Evolutionary conservation across 1,140 invertebrate genomes (phyloP).

Genomic region (Drosophila setifemur): DNA sequence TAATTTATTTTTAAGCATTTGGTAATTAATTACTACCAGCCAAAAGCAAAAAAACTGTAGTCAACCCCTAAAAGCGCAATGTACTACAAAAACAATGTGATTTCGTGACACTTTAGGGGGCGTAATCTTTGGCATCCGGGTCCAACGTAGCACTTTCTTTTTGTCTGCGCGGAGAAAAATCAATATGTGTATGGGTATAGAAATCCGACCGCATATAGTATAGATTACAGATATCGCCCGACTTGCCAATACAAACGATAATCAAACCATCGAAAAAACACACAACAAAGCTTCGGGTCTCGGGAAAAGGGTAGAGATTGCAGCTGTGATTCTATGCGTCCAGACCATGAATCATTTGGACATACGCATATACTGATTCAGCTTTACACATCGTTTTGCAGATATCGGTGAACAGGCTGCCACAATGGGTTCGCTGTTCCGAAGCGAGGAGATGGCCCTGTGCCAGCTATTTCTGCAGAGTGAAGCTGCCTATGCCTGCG

Average conservation of each 20-base stretch:
- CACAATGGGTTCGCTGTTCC: constrained; percentile 89
- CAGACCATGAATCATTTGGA: constrained; percentile 15
- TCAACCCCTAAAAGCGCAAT: neutral
- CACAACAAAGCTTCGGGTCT: neutral
- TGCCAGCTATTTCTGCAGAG: constrained; percentile 95
- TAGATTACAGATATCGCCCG: constrained; percentile 28
- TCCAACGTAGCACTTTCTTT: constrained; percentile 49
- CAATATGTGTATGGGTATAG: constrained; percentile 38
- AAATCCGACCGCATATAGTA: constrained; percentile 34
- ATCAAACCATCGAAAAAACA: constrained; percentile 8
- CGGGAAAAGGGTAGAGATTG: constrained; percentile 8
- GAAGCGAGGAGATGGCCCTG: constrained; percentile 93
- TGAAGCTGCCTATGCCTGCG: constrained; percentile 94
- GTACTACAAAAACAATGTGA: neutral
- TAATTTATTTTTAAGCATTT: constrained; percentile 21
- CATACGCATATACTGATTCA: neutral
- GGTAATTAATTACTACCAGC: neutral
- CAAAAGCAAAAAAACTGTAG: neutral
- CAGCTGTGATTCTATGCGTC: neutral
- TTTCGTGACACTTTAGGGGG: neutral
- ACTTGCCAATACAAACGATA: constrained; percentile 7
- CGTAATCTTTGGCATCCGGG: constrained; percentile 11
- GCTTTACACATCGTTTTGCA: constrained; percentile 2
- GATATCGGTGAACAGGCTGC: constrained; percentile 16
- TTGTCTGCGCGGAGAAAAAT: constrained; percentile 31